These are phyloP conservation scores for Apis cerana DNA, from an alignment of 1,140 invertebrate species.

Conservation along the genomic window DNA sequence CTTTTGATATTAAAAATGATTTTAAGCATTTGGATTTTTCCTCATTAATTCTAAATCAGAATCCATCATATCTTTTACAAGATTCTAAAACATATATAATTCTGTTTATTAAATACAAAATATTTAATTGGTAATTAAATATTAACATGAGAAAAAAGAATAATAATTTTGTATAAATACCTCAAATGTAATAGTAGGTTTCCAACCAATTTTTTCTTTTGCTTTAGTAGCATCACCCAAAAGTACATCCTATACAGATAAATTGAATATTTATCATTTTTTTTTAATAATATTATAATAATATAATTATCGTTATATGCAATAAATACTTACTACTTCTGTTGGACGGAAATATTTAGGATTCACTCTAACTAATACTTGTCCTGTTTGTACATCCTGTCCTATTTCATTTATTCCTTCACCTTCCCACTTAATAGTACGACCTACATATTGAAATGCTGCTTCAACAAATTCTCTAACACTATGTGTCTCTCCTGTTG, in stretches of 20 bases:
- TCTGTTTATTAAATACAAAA: conserved; percentile 41
- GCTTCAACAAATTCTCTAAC: conserved; percentile 98
- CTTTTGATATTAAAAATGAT: conserved; percentile 10
- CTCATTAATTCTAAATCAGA: conserved; percentile 96
- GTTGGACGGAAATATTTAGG: conserved; percentile 98
- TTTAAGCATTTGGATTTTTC: conserved; percentile 92
- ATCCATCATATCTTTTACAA: conserved; percentile 98
- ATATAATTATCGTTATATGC: neutral
- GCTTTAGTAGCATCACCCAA: conserved; percentile 96
- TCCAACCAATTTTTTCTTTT: conserved; percentile 92
- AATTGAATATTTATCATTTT: conserved; percentile 57
- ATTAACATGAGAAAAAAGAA: neutral
- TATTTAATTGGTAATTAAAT: conserved; percentile 16
- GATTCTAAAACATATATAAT: conserved; percentile 81
- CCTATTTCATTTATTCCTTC: conserved; percentile 93
- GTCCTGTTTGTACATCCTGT: conserved; percentile 89
- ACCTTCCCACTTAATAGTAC: conserved; percentile 92
- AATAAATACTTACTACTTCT: conserved; percentile 92
- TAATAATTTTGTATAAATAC: conserved; percentile 76
- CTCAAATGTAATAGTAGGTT: conserved; percentile 91
- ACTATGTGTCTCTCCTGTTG: conserved; percentile 96
- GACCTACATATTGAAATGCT: conserved; percentile 91
- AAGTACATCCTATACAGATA: conserved; percentile 87
- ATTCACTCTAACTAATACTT: conserved; percentile 95
- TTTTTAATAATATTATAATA: neutral